Percentiles rank a stretch among this genome's conserved stretches.
These are phyloP conservation scores for Drosophila takahashii DNA, from an alignment of 1,140 invertebrate genomes.

Conservation along the genomic window DNA sequence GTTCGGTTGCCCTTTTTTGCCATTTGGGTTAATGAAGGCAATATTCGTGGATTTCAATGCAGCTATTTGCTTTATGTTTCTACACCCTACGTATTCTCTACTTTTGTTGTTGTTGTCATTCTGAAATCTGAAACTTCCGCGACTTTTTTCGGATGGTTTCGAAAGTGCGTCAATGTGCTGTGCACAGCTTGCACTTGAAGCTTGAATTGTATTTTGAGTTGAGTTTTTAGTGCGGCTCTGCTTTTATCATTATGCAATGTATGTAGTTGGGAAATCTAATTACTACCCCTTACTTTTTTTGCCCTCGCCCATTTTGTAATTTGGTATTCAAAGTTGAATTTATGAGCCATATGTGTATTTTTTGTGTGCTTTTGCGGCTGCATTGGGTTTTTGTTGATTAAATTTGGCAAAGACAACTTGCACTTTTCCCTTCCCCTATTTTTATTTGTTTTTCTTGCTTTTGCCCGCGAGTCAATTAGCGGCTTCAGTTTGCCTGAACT, in stretches of 20 bases:
- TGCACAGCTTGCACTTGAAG: conserved; percentile 53
- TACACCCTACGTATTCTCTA: neutral
- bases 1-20: neutral
- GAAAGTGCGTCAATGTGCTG: conserved; percentile 65
- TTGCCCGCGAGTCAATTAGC: conserved; percentile 64
- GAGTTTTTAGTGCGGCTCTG: neutral
- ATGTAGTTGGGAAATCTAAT: conserved; percentile 32
- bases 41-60: conserved; percentile 6
- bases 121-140: conserved; percentile 49
- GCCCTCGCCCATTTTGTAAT: conserved; percentile 27
- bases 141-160: conserved; percentile 27
- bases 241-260: conserved; percentile 71
- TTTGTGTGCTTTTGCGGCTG: conserved; percentile 33
- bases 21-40: conserved; percentile 43
- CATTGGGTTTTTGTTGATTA: conserved; percentile 58
- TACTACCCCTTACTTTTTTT: neutral
- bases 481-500: conserved; percentile 59
- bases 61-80: neutral
- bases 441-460: neutral
- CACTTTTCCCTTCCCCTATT: neutral
- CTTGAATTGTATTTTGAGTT: conserved; percentile 24
- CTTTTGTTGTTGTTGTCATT: conserved; percentile 24
- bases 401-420: conserved; percentile 53
- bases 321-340: conserved; percentile 53
- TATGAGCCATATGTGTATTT: conserved; percentile 25